Percentiles rank a stretch among this genome's conserved stretches.
Evolutionary conservation across 2,888 invertebrate species (phyloP).

Genomic region (Trachelus iudaicus): DNA sequence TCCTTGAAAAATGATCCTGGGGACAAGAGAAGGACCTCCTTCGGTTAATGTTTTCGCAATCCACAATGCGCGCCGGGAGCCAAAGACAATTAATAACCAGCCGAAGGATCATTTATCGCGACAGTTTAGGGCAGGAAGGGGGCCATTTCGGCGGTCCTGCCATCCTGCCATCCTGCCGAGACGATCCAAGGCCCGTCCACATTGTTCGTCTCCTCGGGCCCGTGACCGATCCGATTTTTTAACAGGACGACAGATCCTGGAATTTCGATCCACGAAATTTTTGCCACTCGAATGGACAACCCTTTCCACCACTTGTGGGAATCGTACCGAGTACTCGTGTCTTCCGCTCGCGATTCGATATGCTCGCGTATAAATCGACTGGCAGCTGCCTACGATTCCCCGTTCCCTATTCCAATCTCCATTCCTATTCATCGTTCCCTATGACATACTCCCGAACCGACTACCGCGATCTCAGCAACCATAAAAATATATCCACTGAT

Average conservation of each 20-base stretch:
- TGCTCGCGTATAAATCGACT: slow-evolving; percentile 21
- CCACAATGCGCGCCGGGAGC: slow-evolving; percentile 55
- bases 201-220: slow-evolving; percentile 55
- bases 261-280: neutral
- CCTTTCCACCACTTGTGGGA: slow-evolving; percentile 30
- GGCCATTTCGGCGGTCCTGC: neutral
- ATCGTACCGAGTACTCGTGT: slow-evolving; percentile 18
- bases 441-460: neutral
- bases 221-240: slow-evolving; percentile 65
- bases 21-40: slow-evolving; percentile 38
- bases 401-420: neutral
- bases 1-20: slow-evolving; percentile 60
- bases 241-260: slow-evolving; percentile 45
- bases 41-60: slow-evolving; percentile 62
- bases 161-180: neutral
- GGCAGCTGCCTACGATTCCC: neutral
- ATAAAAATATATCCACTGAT: neutral
- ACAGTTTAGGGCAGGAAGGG: slow-evolving; percentile 58
- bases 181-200: slow-evolving; percentile 16
- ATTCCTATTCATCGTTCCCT: neutral
- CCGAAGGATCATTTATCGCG: slow-evolving; percentile 64
- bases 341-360: slow-evolving; percentile 28
- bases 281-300: slow-evolving; percentile 10
- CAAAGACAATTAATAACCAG: slow-evolving; percentile 63
- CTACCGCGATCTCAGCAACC: neutral